Conservation (phyloP, 1,140 invertebrate genomes). For the Heliothis virescens region DNA sequence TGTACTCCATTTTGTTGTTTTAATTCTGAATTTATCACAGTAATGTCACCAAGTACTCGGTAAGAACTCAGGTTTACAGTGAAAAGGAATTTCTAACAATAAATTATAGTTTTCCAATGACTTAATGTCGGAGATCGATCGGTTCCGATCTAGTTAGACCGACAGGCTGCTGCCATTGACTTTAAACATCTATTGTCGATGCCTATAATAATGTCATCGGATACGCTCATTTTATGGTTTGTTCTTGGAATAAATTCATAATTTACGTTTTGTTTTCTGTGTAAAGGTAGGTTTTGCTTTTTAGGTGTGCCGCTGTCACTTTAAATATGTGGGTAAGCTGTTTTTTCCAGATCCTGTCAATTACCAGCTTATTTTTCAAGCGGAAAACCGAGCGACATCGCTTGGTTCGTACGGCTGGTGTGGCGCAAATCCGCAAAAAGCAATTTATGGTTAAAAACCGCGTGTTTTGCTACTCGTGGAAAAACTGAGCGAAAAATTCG, state of each 20-base stretch:
- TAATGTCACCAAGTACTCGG: not conserved
- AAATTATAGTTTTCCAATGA: constrained; percentile 39
- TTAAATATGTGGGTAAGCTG: too few species aligned
- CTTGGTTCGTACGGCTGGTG: too few species aligned
- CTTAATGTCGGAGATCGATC: constrained; percentile 37
- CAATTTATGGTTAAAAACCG: too few species aligned
- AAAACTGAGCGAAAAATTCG: too few species aligned
- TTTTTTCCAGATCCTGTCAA: too few species aligned
- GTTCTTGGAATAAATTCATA: not conserved
- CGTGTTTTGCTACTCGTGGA: too few species aligned
- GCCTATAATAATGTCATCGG: constrained; percentile 5
- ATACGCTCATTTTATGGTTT: not conserved
- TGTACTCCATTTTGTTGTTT: not conserved
- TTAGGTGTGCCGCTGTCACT: too few species aligned
- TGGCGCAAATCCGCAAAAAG: too few species aligned
- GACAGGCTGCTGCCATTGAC: constrained; percentile 9
- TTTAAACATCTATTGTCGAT: constrained; percentile 10
- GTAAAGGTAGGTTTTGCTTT: too few species aligned
- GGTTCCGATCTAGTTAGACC: constrained; percentile 47
- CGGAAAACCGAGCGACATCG: too few species aligned
- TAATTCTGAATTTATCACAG: not conserved
- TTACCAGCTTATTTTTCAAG: too few species aligned
- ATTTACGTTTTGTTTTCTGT: too few species aligned
- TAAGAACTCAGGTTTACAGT: not conserved
- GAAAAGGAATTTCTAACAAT: constrained; percentile 26